Evolutionary conservation across 2,113 vertebrate species (phyloP).

Genomic region (Mola mola): DNA sequence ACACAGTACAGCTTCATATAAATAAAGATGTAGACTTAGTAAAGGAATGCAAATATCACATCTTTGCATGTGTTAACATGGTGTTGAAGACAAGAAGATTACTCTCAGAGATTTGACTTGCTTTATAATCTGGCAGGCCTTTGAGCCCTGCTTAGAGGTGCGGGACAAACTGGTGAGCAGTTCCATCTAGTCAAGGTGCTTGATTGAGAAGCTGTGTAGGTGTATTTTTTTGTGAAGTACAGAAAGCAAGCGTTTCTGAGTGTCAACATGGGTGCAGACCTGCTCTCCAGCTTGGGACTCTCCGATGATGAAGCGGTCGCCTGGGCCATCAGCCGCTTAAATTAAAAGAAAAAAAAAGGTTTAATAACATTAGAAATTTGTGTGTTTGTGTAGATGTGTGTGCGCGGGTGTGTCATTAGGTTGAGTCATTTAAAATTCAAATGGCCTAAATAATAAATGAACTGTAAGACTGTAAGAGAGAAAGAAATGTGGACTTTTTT

Average conservation of each 20-base stretch:
- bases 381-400: slow-evolving; percentile 7
- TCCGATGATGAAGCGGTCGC: slow-evolving; percentile 98
- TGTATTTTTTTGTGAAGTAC: not conserved
- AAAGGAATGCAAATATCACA: too few relatives aligned
- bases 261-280: slow-evolving; percentile 76
- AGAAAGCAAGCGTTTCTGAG: slow-evolving; percentile 8
- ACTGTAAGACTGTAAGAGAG: too few relatives aligned
- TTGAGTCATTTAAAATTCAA: slow-evolving; percentile 44
- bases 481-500: slow-evolving; percentile 11
- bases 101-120: not conserved
- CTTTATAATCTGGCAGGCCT: slow-evolving; percentile 20
- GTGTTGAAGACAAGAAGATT: too few relatives aligned
- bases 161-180: slow-evolving; percentile 36
- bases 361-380: slow-evolving; percentile 26
- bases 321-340: slow-evolving; percentile 96
- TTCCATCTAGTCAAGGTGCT: slow-evolving; percentile 40
- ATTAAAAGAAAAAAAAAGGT: slow-evolving; percentile 56
- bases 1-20: too few relatives aligned
- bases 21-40: too few relatives aligned
- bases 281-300: slow-evolving; percentile 99
- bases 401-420: slow-evolving; percentile 33
- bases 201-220: slow-evolving; percentile 37
- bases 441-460: too few relatives aligned
- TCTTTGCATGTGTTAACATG: too few relatives aligned
- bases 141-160: slow-evolving; percentile 20